Base-by-base conservation (phyloP, 2,888 invertebrate species). In the Aproaerema taeniolella region DNA sequence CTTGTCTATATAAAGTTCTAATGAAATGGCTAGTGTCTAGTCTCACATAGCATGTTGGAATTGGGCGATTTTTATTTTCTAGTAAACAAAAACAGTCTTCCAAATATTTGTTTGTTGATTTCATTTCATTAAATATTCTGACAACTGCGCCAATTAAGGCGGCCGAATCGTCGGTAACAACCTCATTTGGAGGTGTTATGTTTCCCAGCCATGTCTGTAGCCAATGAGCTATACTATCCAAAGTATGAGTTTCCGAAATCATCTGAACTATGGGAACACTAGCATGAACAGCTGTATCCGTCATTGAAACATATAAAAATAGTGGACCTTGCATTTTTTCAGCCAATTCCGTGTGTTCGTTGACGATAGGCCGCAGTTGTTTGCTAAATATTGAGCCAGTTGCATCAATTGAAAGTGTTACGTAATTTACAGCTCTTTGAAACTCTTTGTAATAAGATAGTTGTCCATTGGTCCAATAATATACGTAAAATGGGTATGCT, bases 361-460 rank as follows among this genome's bases (percentile, higher is more conserved):
- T 42, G 38, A 42, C 38, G 30, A 42, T 34, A 31, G 42, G 42
- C 30, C 42, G 42, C 29, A 42, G 38, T 29, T 38, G 34, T 42
- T 42, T 42, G 38, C 26, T 30, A 42, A 42, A 42, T 42, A 42
- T 42, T 29, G 42, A 42, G 31, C 42, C 42, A 28, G 42, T 42
- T 34, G 43, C 42, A 33, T 37, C 43, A 31, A 33, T 34, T 16
- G 25, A 25, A n/a, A 34, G 2, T 34, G 9, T 12, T 10, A 32
- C 31, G 12, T 24, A 40, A 38, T 38, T 31, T 25, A 40, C 29
- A 20, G 20, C 20, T 40, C 30, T 35, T 40, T 40, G 40, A 17
- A 29, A 40, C 26, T 40, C 31, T 39, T 39, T 39, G 32, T 39
- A 42, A 35, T 38, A 42, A 38, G 38, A 28, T 32, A 33, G 38